Conservation (phyloP, 2,113 vertebrate genomes). For the Asarcornis scutulata region DNA sequence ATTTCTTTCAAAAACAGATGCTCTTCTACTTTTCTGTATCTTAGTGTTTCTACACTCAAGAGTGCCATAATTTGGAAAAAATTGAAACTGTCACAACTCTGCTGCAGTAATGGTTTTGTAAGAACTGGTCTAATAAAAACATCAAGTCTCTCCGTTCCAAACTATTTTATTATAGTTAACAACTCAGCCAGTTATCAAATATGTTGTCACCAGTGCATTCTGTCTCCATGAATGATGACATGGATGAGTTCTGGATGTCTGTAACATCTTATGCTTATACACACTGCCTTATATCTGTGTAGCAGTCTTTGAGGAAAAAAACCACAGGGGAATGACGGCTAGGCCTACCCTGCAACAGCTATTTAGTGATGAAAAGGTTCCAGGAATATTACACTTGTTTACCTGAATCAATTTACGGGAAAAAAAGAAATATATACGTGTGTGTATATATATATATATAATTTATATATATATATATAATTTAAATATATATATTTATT, state of each 20-base stretch:
- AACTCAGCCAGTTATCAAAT: slow-evolving; percentile 32
- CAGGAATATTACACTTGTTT: neutral
- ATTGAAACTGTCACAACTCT: neutral
- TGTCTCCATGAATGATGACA: neutral
- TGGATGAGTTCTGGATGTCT: neutral
- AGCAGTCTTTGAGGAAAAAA: neutral
- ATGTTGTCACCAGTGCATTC: neutral
- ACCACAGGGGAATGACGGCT: neutral
- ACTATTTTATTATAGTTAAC: slow-evolving; percentile 22
- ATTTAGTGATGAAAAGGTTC: neutral
- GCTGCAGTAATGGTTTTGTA: neutral
- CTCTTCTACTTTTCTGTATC: neutral
- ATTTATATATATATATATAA: too few relatives aligned
- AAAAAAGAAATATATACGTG: too few relatives aligned
- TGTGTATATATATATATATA: too few relatives aligned
- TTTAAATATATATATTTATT: too few relatives aligned
- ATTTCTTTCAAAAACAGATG: neutral
- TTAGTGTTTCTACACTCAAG: neutral
- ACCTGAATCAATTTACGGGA: neutral
- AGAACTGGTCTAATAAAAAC: slow-evolving; percentile 23
- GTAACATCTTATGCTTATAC: neutral
- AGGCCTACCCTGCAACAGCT: neutral
- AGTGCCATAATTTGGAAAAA: neutral
- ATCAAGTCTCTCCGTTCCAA: slow-evolving; percentile 5
- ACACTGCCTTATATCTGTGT: neutral